A percentile compares a stretch with the other conserved stretches of the same genome.
Evolutionary conservation across 2,113 vertebrate species (phyloP).

Genomic region (Coryphaenoides rupestris): DNA sequence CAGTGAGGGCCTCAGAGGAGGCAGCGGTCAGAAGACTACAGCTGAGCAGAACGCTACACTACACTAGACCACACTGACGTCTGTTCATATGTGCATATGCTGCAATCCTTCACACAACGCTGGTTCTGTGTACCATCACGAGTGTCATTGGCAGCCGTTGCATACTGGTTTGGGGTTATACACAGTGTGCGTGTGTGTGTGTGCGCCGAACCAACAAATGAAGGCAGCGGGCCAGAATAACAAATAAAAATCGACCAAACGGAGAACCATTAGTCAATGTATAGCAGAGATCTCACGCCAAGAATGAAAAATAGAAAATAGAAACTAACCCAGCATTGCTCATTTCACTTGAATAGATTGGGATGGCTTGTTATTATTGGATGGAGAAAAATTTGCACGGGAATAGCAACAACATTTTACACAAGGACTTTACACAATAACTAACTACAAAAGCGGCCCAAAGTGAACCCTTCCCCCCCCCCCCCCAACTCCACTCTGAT

Average conservation of each 20-base stretch:
- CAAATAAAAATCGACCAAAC: background rate
- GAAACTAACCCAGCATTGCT: background rate
- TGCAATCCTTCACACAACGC: conserved; percentile 19
- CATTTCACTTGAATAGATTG: background rate
- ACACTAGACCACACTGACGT: too few relatives aligned
- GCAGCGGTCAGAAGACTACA: conserved; percentile 16
- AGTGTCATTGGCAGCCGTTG: conserved; percentile 13
- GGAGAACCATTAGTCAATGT: background rate
- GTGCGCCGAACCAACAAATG: conserved; percentile 22
- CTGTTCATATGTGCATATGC: background rate
- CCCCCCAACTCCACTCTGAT: too few relatives aligned
- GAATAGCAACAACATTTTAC: background rate
- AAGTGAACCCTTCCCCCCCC: background rate
- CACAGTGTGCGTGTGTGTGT: background rate
- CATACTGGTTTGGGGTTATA: background rate
- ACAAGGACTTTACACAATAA: background rate
- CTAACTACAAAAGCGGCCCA: background rate
- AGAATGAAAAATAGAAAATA: background rate
- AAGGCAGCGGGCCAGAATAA: conserved; percentile 28
- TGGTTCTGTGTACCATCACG: conserved; percentile 17
- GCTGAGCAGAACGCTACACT: conserved; percentile 8
- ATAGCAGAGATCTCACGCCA: background rate
- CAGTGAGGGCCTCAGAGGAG: conserved; percentile 19
- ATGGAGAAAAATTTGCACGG: background rate
- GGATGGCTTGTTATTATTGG: too few relatives aligned